Conservation (phyloP, 2,888 invertebrate genomes). For the Orthonevra nobilis region DNA sequence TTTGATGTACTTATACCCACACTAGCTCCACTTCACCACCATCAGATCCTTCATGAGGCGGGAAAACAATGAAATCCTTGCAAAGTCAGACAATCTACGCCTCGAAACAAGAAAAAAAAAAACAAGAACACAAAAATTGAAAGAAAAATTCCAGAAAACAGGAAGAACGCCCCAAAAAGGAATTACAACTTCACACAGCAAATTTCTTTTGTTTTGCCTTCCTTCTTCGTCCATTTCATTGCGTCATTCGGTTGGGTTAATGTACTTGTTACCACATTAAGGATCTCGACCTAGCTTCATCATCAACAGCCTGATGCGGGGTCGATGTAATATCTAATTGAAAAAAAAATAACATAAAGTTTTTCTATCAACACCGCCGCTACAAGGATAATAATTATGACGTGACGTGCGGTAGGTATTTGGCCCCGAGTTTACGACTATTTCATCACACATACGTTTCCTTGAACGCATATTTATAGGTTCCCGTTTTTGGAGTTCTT, state of each 20-base stretch:
- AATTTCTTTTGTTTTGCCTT: constrained; percentile 23
- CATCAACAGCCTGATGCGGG: not conserved
- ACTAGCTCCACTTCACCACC: constrained; percentile 15
- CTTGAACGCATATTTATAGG: constrained; percentile 57
- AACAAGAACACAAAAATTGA: no score
- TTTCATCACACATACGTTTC: constrained; percentile 32
- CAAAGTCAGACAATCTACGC: constrained; percentile 48
- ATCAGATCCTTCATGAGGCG: constrained; percentile 36
- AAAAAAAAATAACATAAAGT: constrained; percentile 41
- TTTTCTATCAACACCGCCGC: constrained; percentile 57
- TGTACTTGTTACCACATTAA: constrained; percentile 42
- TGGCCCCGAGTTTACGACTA: constrained; percentile 31
- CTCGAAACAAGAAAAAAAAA: constrained; percentile 14
- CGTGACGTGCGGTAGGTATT: constrained; percentile 29
- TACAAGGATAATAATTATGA: constrained; percentile 60
- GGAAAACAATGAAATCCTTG: constrained; percentile 47
- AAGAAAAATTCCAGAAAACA: no score
- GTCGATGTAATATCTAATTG: not conserved
- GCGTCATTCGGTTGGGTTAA: constrained; percentile 33
- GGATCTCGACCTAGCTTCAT: not conserved
- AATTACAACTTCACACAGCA: constrained; percentile 12
- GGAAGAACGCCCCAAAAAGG: no score
- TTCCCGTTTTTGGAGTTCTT: constrained; percentile 39
- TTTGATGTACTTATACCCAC: constrained; percentile 46
- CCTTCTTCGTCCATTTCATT: constrained; percentile 19